These are phyloP conservation scores for Simalia tracyae DNA, from an alignment of 2,797 vertebrate species.

Conservation along the genomic window DNA sequence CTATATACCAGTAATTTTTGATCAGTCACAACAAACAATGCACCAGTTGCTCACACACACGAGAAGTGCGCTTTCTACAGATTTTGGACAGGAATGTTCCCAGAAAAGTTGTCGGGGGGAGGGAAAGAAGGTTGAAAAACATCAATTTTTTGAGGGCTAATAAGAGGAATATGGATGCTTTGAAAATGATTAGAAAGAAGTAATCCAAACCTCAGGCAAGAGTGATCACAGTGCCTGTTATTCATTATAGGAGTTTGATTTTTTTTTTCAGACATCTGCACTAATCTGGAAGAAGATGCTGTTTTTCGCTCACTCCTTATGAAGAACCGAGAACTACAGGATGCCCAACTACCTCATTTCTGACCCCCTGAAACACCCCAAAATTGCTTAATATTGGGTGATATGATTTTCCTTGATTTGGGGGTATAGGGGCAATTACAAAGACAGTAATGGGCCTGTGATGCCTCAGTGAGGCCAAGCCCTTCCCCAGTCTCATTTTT, in stretches of 20 bases:
- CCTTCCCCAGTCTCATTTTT: not conserved
- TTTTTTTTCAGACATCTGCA: not conserved
- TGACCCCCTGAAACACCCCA: not conserved
- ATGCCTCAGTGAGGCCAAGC: not conserved
- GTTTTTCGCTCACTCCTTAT: not conserved
- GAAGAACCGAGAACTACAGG: not conserved
- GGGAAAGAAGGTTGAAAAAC: not conserved
- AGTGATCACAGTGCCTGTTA: not conserved
- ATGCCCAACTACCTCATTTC: not conserved
- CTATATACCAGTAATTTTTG: not conserved
- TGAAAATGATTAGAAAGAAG: not conserved
- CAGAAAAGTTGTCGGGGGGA: not conserved
- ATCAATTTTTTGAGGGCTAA: not conserved
- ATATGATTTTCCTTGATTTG: not conserved
- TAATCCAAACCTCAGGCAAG: not conserved
- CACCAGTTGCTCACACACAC: not conserved
- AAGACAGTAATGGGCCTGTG: not conserved
- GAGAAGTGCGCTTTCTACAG: not conserved
- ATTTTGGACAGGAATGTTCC: not conserved
- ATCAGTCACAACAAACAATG: not conserved
- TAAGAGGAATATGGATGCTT: not conserved
- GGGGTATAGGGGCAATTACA: not conserved
- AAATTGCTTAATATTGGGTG: not conserved
- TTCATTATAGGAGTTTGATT: not conserved
- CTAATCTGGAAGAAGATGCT: not conserved